These are phyloP conservation scores for Cyclura pinguis DNA, from an alignment of 2,797 vertebrate genomes.

Conservation along the genomic window DNA sequence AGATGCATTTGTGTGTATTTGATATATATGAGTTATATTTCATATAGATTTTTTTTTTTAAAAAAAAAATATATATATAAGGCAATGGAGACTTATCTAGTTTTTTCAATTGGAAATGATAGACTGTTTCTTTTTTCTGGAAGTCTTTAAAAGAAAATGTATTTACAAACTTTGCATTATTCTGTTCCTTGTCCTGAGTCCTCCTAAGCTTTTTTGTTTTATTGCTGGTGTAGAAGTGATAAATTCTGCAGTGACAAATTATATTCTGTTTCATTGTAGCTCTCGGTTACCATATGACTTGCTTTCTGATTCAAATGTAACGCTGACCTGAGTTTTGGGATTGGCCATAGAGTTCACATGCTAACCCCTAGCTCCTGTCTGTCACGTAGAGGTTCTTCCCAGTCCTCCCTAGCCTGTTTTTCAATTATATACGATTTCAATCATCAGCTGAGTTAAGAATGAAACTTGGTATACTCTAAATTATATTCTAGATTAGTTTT, in stretches of 20 bases:
- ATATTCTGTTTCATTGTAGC: background rate
- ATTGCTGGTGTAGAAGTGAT: background rate
- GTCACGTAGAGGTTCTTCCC: background rate
- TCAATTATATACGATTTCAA: background rate
- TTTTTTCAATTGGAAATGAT: background rate
- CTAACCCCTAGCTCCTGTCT: background rate
- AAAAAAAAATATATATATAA: too few species aligned
- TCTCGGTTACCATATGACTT: background rate
- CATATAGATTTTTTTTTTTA: background rate
- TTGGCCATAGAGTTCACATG: background rate
- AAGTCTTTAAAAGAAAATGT: background rate
- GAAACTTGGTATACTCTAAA: background rate
- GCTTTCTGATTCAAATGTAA: background rate
- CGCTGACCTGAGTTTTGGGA: background rate
- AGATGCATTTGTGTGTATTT: background rate
- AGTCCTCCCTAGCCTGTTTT: background rate
- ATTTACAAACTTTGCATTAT: background rate
- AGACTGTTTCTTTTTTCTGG: background rate
- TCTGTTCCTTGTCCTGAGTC: background rate
- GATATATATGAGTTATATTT: too few species aligned
- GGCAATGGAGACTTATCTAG: background rate
- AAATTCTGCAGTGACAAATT: background rate
- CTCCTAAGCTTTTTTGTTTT: slow-evolving; percentile 10
- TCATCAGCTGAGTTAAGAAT: background rate
- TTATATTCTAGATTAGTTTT: background rate